These are phyloP conservation scores for Gnathonemus echidnorhynchus DNA, from an alignment of 2,113 vertebrate species.

Conservation along the genomic window DNA sequence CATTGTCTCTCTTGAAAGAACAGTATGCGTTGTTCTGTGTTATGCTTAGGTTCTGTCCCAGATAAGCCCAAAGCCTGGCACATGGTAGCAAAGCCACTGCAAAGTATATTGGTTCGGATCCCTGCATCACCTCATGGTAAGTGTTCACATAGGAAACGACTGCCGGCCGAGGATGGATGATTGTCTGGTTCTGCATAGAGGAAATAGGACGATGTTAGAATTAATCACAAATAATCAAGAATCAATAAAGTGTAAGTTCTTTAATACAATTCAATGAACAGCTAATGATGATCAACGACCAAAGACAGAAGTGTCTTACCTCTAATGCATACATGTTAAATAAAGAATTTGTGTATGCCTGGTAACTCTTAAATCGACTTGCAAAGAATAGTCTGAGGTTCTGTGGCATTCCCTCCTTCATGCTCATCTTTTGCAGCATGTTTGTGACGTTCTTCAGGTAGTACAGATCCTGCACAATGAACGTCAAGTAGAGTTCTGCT, in stretches of 20 bases:
- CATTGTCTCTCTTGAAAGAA: constrained; percentile 22
- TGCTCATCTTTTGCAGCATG: constrained; percentile 25
- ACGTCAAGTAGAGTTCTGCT: constrained; percentile 24
- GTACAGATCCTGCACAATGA: constrained; percentile 31
- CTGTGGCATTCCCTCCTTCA: not conserved
- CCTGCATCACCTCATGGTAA: constrained; percentile 14
- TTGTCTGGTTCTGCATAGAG: constrained; percentile 11
- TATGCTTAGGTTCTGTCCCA: constrained; percentile 19
- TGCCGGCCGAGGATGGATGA: constrained; percentile 16
- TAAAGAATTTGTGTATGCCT: not conserved
- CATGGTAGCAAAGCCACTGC: constrained; percentile 34
- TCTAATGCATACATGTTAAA: constrained; percentile 15
- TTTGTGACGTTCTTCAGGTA: constrained; percentile 20
- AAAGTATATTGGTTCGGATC: constrained; percentile 27
- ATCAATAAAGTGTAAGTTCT: not conserved
- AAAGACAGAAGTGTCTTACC: constrained; percentile 18
- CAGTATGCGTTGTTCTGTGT: constrained; percentile 26
- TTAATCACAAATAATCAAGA: not conserved
- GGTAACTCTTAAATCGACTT: constrained; percentile 15
- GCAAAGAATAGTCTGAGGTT: constrained; percentile 19
- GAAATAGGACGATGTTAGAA: not conserved
- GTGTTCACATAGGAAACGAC: constrained; percentile 20
- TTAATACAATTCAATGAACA: not conserved
- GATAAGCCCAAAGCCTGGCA: constrained; percentile 29
- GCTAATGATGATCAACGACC: not conserved